Evolutionary conservation across 1,140 invertebrate genomes (phyloP).

Genomic region (Tetranychus urticae): DNA sequence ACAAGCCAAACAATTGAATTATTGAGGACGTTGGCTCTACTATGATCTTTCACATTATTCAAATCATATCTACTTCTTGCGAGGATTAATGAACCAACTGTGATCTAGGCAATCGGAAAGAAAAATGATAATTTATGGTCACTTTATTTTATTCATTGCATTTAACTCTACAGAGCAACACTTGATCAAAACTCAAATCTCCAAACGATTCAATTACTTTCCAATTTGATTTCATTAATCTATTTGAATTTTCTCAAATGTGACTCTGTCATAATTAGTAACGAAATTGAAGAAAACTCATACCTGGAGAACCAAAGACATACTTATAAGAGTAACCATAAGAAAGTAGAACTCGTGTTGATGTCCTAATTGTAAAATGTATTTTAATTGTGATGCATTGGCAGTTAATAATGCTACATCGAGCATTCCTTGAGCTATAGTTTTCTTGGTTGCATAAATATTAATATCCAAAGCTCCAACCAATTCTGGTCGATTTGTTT

Average conservation of each 20-base stretch:
- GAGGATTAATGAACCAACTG: slow-evolving; percentile 5
- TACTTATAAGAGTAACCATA: slow-evolving; percentile 46
- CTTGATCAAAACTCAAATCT: no score
- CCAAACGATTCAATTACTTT: no score
- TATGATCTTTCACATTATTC: slow-evolving; percentile 6
- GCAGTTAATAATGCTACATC: slow-evolving; percentile 25
- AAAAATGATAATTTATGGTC: background rate
- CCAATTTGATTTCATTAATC: no score
- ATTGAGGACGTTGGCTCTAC: slow-evolving; percentile 5
- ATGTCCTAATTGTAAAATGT: slow-evolving; percentile 27
- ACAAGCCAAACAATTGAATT: slow-evolving; percentile 7
- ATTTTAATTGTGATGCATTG: slow-evolving; percentile 62
- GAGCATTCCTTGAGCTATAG: slow-evolving; percentile 37
- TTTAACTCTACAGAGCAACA: no score
- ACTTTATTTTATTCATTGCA: background rate
- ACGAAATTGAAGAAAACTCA: background rate
- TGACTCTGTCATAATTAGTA: no score
- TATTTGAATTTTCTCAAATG: no score
- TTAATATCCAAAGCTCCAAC: slow-evolving; percentile 39
- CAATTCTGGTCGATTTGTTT: background rate
- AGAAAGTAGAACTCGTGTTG: slow-evolving; percentile 13
- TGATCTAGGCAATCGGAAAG: slow-evolving; percentile 4
- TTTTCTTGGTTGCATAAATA: slow-evolving; percentile 64
- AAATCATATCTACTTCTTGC: slow-evolving; percentile 8
- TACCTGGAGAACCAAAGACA: slow-evolving; percentile 69